phyloP scores from a whole-genome alignment of 1,140 invertebrate species.

The Brachystomella parvula region DNA sequence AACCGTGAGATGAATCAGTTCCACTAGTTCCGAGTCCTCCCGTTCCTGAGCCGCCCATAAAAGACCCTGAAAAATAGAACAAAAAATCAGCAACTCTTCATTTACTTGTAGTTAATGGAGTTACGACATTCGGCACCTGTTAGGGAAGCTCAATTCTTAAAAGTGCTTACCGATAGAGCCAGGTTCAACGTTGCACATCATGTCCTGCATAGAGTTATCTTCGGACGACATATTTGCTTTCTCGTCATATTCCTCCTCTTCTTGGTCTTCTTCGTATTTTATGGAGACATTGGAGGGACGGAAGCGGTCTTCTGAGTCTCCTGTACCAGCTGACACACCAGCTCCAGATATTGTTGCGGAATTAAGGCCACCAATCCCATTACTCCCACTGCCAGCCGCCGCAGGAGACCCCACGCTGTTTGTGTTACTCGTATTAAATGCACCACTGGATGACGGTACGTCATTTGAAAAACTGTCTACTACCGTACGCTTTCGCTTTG shows the following conservation, averaged over 20 bases:
- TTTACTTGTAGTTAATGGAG: no score
- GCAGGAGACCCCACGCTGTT: not conserved
- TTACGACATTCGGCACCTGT: no score
- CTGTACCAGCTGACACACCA: not conserved
- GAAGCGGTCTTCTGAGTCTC: not conserved
- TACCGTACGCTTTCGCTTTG: conserved; percentile 26
- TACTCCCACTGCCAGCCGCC: not conserved
- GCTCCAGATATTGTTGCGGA: not conserved
- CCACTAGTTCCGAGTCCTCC: conserved; percentile 9
- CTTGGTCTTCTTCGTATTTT: conserved; percentile 31
- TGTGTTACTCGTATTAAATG: not conserved
- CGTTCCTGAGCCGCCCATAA: not conserved
- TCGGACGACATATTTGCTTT: conserved; percentile 25
- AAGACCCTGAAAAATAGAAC: conserved; percentile 2
- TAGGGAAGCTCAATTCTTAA: no score
- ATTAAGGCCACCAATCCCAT: conserved; percentile 13
- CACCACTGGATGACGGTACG: not conserved
- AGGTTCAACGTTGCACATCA: conserved; percentile 19
- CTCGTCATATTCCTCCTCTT: conserved; percentile 32
- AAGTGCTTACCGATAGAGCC: conserved; percentile 17
- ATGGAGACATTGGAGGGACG: not conserved
- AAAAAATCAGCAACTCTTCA: conserved; percentile 5
- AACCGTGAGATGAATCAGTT: conserved; percentile 28
- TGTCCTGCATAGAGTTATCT: conserved; percentile 34
- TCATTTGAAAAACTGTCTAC: conserved; percentile 15